phyloP scores from a whole-genome alignment of 1,140 invertebrate species.

The Homalodisca vitripennis region DNA sequence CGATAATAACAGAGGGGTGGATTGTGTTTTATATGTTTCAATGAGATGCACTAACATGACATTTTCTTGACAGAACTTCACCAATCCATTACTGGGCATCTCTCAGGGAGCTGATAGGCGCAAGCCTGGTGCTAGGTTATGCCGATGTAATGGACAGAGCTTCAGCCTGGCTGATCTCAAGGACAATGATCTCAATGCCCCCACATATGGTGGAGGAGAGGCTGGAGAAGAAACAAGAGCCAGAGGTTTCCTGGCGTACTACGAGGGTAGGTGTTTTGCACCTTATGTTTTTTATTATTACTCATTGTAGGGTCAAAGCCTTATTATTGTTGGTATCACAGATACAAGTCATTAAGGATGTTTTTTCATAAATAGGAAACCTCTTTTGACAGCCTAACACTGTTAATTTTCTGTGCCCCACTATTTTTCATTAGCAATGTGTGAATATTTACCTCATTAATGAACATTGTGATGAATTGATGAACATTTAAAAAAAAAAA shows the following conservation, averaged over 20 bases:
- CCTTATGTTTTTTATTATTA: constrained; percentile 12
- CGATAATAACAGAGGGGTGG: too few species aligned
- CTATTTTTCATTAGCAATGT: too few species aligned
- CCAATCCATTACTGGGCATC: constrained; percentile 78
- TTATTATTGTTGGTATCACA: too few species aligned
- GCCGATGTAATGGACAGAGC: constrained; percentile 81
- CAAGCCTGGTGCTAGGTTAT: constrained; percentile 80
- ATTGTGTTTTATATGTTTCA: neutral
- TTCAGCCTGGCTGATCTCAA: constrained; percentile 69
- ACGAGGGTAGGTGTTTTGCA: constrained; percentile 60
- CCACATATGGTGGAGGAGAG: constrained; percentile 70
- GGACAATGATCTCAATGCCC: constrained; percentile 63
- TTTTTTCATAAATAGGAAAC: neutral
- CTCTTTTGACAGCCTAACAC: neutral
- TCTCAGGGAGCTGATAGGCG: constrained; percentile 68
- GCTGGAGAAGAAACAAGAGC: constrained; percentile 77
- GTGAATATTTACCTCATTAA: too few species aligned
- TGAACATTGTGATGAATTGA: too few species aligned
- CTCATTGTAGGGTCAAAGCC: too few species aligned
- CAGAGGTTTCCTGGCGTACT: constrained; percentile 79
- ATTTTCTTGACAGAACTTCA: constrained; percentile 75
- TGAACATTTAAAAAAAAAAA: too few species aligned
- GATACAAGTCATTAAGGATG: too few species aligned
- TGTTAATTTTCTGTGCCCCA: too few species aligned
- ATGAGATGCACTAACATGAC: too few species aligned